phyloP scores from a whole-genome alignment of 2,888 invertebrate genomes.

The Morpho helenor region DNA sequence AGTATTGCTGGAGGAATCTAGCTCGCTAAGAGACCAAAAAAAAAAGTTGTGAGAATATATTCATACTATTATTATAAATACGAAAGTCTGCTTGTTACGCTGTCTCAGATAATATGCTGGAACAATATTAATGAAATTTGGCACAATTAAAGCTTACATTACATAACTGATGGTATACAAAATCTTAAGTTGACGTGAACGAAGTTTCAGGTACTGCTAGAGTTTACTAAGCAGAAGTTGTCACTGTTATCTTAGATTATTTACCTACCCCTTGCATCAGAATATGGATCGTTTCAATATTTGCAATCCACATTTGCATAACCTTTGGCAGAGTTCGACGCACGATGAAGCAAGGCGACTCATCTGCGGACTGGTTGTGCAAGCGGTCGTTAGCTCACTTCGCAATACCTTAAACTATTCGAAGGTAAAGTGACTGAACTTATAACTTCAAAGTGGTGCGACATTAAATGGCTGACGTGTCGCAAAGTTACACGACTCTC shows the following conservation, averaged over 20 bases:
- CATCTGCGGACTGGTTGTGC: constrained; percentile 18
- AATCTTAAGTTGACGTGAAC: too few relatives aligned
- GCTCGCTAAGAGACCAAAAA: too few relatives aligned
- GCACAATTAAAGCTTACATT: neutral
- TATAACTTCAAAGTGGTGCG: neutral
- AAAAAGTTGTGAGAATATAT: too few relatives aligned
- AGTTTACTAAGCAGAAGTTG: constrained; percentile 15
- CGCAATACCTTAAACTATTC: constrained; percentile 20
- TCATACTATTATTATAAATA: too few relatives aligned
- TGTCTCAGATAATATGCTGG: neutral
- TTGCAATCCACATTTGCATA: constrained; percentile 19
- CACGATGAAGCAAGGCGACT: constrained; percentile 4
- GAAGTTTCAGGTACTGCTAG: too few relatives aligned
- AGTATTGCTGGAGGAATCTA: too few relatives aligned
- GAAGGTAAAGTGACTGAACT: constrained; percentile 4
- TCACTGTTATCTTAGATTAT: constrained; percentile 3
- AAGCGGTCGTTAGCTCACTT: constrained; percentile 15
- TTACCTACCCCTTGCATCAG: constrained; percentile 15
- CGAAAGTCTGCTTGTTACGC: neutral
- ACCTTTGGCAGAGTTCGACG: constrained; percentile 14
- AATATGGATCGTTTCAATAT: constrained; percentile 16
- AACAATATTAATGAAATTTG: too few relatives aligned
- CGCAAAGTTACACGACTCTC: neutral
- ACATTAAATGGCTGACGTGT: neutral
- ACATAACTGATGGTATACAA: too few relatives aligned